Conservation (phyloP, 2,888 invertebrate species). For the Eilema depressum region DNA sequence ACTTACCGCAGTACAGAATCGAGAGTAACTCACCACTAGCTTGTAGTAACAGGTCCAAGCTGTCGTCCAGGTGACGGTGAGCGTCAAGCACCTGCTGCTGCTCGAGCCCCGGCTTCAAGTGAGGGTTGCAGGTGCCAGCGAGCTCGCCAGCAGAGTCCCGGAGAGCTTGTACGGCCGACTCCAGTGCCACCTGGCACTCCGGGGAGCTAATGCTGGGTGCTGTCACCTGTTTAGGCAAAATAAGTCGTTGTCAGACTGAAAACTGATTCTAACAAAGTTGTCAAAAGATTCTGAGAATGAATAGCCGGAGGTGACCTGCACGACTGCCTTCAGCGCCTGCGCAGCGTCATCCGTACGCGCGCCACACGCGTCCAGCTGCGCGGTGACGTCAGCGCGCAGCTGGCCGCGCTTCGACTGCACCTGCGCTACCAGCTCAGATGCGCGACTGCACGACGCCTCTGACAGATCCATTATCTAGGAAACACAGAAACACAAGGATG, state of each 20-base stretch:
- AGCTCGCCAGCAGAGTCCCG: constrained; percentile 12
- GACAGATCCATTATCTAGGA: constrained; percentile 16
- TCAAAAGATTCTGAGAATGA: neutral
- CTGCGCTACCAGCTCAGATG: constrained; percentile 46
- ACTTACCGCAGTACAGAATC: neutral
- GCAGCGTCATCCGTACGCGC: constrained; percentile 49
- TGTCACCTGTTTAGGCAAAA: constrained; percentile 22
- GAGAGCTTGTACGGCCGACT: constrained; percentile 9
- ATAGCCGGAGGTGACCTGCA: constrained; percentile 46
- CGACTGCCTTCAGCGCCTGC: constrained; percentile 46
- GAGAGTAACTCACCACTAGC: neutral
- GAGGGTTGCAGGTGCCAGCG: neutral
- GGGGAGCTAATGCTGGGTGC: constrained; percentile 10
- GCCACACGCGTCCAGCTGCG: neutral
- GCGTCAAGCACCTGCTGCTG: neutral
- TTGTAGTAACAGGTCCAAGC: constrained; percentile 6
- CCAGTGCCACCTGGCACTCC: constrained; percentile 5
- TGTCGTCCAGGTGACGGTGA: neutral
- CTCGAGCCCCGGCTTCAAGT: neutral
- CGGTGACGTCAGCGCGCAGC: neutral
- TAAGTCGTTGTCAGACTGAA: too few relatives aligned
- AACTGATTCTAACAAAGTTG: neutral
- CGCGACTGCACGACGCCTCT: neutral
- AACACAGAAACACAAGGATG: neutral
- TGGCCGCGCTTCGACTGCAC: constrained; percentile 30